Evolutionary conservation across 2,113 vertebrate genomes (phyloP), one percentile per base, ranked within the genome.

Genomic region (Phrynosoma blainvillii): DNA sequence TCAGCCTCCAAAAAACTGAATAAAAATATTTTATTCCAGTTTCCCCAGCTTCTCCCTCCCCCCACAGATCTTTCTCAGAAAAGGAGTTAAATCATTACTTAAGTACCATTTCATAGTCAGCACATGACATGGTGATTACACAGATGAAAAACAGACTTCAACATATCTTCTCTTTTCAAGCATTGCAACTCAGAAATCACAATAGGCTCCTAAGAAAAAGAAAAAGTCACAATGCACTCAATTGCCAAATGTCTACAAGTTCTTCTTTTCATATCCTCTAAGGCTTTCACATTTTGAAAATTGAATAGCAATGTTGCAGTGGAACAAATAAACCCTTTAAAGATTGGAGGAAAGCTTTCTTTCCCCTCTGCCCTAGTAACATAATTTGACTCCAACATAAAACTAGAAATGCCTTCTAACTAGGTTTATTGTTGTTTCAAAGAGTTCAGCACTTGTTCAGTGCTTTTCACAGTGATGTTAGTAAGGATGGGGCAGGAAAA

Each of bases 151-250:
- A 54, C 93, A 94, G 92, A 95, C 90, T 62, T 62, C 59, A 62
- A 62, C 18, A 3, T 62, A 87, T 85, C 91, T 92, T 95, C 94
- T 93, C 92, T 85, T 84, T 90, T 94, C 93, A 92, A 91, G 90
- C 66, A 75, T 85, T 92, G 91, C 81, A 78, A 90, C 85, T 93
- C 88, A 78, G 94, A 96, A 93, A 94, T 96, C 95, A 96, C 92
- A 94, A 84, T 84, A 87, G 90, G 80, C 87, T 93, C 88, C 83
- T 86, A 84, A 95, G 86, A 95, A 95, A 95, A 92, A 18, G 25
- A 85, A 68, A 82, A 93, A 92, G 85, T 89, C 92, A 75, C 81
- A 90, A 85, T 84, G 92, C 70, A 89, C 14, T 88, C 84, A 9
- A 23, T n/a, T 91, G 84, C 93, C 92, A 92, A 93, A 87, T 75